phyloP scores from a whole-genome alignment of 2,797 vertebrate species.

The Sebastes variabilis region DNA sequence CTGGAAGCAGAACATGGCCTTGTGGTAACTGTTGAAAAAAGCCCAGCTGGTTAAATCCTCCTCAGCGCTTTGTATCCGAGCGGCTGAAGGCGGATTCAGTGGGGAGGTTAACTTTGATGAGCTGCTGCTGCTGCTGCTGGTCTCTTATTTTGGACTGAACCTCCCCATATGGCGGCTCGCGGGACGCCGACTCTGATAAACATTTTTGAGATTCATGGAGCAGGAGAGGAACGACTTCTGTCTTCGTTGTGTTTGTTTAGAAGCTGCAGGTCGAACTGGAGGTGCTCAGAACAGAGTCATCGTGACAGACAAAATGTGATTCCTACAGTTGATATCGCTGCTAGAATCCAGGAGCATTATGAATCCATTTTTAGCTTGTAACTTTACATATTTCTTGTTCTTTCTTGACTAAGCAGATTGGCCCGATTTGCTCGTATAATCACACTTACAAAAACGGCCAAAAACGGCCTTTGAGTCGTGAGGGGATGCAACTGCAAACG shows the following conservation, averaged over 20 bases:
- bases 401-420: too few species aligned
- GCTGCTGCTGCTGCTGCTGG: background rate
- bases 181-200: background rate
- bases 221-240: background rate
- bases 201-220: background rate
- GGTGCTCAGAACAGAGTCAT: background rate
- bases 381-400: too few species aligned
- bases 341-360: too few species aligned
- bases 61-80: background rate
- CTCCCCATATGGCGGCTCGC: background rate
- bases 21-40: background rate
- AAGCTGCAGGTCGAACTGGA: background rate
- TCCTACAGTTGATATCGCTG: too few species aligned
- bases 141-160: background rate
- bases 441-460: too few species aligned
- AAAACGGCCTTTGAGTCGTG: too few species aligned
- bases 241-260: background rate
- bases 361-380: too few species aligned
- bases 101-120: background rate
- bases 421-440: too few species aligned
- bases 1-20: background rate
- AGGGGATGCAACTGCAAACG: too few species aligned
- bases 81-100: background rate
- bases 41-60: conserved; percentile 3
- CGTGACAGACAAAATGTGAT: background rate